phyloP scores from a whole-genome alignment of 1,140 invertebrate genomes.

The Scaptomyza graminum region DNA sequence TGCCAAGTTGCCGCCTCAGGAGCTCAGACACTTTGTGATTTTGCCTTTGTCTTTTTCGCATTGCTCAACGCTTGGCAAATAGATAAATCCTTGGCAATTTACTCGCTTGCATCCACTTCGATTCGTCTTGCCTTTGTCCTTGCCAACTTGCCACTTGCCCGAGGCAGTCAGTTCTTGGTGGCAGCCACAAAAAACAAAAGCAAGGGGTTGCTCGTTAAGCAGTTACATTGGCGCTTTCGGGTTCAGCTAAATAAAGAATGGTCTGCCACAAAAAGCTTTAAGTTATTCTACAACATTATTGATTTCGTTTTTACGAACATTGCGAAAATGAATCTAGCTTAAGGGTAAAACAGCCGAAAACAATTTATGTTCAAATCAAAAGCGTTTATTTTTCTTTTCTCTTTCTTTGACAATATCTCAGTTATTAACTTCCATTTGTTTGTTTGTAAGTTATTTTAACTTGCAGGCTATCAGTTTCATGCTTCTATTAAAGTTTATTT shows the following conservation, averaged over 20 bases:
- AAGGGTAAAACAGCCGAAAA: not conserved
- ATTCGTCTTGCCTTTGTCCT: conserved; percentile 16
- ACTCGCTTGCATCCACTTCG: conserved; percentile 48
- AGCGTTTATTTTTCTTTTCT: not conserved
- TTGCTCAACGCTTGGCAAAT: conserved; percentile 55
- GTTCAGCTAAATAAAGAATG: conserved; percentile 71
- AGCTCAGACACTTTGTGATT: conserved; percentile 32
- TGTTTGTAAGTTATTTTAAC: not conserved
- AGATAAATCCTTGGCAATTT: conserved; percentile 75
- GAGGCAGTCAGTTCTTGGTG: not conserved
- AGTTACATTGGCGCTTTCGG: conserved; percentile 52
- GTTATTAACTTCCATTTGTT: not conserved
- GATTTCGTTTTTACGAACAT: conserved; percentile 46
- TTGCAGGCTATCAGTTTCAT: not conserved
- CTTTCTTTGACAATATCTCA: no score
- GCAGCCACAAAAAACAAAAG: conserved; percentile 1
- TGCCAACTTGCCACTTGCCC: not conserved
- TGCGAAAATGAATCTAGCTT: conserved; percentile 1
- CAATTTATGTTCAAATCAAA: not conserved
- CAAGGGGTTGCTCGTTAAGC: conserved; percentile 60
- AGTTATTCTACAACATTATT: conserved; percentile 74
- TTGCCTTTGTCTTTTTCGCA: conserved; percentile 20
- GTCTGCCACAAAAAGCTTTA: conserved; percentile 56
- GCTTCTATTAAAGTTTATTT: no score
- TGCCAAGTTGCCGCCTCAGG: conserved; percentile 25